A percentile compares a stretch with the other conserved stretches of the same genome.
Conservation (phyloP, 2,113 vertebrate genomes). For the Lamprotornis superbus region DNA sequence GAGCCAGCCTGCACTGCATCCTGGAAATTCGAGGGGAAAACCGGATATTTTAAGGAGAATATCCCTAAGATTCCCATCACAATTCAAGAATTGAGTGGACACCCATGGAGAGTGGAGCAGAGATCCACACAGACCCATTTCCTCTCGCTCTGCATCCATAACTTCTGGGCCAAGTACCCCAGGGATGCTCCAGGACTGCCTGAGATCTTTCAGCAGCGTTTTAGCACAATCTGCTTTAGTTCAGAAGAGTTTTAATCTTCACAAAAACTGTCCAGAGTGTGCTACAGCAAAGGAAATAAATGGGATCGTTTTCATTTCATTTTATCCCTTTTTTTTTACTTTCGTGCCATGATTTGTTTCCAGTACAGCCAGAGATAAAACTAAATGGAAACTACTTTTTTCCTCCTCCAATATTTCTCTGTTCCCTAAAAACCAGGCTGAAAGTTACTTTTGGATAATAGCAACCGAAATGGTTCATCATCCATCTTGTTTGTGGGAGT, state of each 20-base stretch:
- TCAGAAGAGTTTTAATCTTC: constrained; percentile 49
- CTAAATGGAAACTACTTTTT: constrained; percentile 57
- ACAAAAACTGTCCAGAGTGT: constrained; percentile 23
- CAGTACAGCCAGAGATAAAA: constrained; percentile 50
- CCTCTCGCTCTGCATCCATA: not conserved
- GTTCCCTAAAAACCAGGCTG: constrained; percentile 25
- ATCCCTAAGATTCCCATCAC: not conserved
- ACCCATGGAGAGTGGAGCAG: fast-evolving
- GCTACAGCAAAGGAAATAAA: constrained; percentile 52
- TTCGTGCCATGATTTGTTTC: constrained; percentile 57
- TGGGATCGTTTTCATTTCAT: constrained; percentile 33
- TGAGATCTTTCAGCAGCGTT: not conserved
- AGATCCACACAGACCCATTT: not conserved
- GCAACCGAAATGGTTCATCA: not conserved
- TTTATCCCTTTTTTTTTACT: constrained; percentile 18
- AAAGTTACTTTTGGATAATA: constrained; percentile 29
- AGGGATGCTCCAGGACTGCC: not conserved
- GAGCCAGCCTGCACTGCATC: not conserved
- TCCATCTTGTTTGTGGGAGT: constrained; percentile 16
- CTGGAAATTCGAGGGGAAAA: not conserved
- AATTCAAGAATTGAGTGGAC: not conserved
- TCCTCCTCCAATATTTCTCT: constrained; percentile 51
- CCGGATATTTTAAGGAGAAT: fast-evolving
- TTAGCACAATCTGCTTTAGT: not conserved
- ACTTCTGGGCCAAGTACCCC: not conserved